Evolutionary conservation across 1,140 invertebrate genomes (phyloP).

Genomic region (Euwallacea fornicatus): DNA sequence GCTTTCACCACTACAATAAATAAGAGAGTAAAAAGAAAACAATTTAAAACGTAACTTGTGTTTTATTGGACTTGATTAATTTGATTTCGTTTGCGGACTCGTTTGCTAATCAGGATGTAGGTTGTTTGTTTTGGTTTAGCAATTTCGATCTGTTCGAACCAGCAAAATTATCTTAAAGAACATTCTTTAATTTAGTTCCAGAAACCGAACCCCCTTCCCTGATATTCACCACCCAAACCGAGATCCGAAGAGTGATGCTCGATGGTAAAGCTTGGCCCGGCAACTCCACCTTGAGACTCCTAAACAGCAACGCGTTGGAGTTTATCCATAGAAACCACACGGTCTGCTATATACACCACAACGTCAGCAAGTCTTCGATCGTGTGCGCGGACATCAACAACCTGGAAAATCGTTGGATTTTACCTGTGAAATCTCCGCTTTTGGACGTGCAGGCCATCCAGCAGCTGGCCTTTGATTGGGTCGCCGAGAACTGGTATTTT

Average conservation of each 20-base stretch:
- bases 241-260: slow-evolving; percentile 58
- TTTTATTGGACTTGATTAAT: too few relatives aligned
- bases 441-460: slow-evolving; percentile 61
- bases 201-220: slow-evolving; percentile 56
- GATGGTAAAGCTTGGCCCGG: slow-evolving; percentile 57
- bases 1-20: too few relatives aligned
- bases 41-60: too few relatives aligned
- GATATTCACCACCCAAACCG: slow-evolving; percentile 59
- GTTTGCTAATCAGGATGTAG: too few relatives aligned
- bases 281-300: slow-evolving; percentile 52
- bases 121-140: too few relatives aligned
- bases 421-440: slow-evolving; percentile 61
- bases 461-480: slow-evolving; percentile 82
- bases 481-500: slow-evolving; percentile 84
- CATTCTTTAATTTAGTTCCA: slow-evolving; percentile 56
- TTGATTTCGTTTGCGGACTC: too few relatives aligned
- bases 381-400: slow-evolving; percentile 66
- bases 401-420: slow-evolving; percentile 59
- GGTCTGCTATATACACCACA: slow-evolving; percentile 70
- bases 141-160: not conserved
- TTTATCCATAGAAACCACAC: slow-evolving; percentile 62
- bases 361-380: slow-evolving; percentile 57
- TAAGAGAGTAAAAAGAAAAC: too few relatives aligned
- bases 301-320: slow-evolving; percentile 58
- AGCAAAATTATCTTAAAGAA: not conserved